Evolutionary conservation across 92 coral and sea anemone species (phyloP), one percentile per base, ranked within the genome.

Genomic region (Palythoa grandiflora): DNA sequence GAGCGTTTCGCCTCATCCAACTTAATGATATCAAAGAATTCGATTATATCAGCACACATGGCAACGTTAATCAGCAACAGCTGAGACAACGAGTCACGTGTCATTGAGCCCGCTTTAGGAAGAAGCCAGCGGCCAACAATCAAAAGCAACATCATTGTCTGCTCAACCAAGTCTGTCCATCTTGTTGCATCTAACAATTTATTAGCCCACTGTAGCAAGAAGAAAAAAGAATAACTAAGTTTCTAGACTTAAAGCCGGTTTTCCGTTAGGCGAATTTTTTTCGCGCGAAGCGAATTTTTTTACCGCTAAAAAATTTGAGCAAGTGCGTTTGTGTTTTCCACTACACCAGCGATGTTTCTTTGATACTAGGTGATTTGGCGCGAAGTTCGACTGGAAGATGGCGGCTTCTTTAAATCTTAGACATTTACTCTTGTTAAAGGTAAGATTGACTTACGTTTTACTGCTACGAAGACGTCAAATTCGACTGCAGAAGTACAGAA

Each of bases 1-100:
- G 98, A 96, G 9, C 72, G 57, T 50, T 92, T 90, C 11, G 92
- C 92, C n/a, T 87, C 88, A 10, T 53, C 60, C 38, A 95, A 83
- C 55, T 97, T 97, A 15, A 97, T 91, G 76, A 97, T 91, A 79
- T 97, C 99, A 60, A 95, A 97, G 92, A 97, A 97, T 74, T 97
- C 99, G 80, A 94, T 97, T 75, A 97, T 97, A 66, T 97, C 99
- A 1, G 99, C 99, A 80, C 97, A 93, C 96, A 96, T 95, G 40
- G 98, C 99, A 14, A 97, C 92, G 75, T 97, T 97, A 83, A 97
- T 92, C 0, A 97, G 95, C 53, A 97, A 91, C 16, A 97, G 93
- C 91, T 97, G 99, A 48, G 98, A 95, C 35, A 97, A 93, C 1
- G 98, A 96, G 77, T 97, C 99, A 55, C 98, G 95, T 1, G 98